Evolutionary conservation across 53 echinoderm and acorn worm species (phyloP).

Genomic region (Crossaster papposus): DNA sequence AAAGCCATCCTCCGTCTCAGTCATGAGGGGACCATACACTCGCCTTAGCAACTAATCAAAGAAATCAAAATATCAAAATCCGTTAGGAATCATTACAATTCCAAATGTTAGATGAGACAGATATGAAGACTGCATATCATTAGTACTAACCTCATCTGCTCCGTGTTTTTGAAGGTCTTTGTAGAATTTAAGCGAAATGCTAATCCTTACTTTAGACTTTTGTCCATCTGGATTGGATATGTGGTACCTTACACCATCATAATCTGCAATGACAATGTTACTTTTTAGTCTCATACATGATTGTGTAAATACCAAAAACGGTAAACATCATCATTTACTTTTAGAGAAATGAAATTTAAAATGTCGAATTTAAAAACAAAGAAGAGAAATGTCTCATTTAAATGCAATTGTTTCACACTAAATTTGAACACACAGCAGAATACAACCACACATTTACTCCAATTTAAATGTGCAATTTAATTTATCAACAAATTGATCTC

Average conservation of each 20-base stretch:
- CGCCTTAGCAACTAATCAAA: conserved; percentile 74
- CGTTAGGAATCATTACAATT: too few relatives aligned
- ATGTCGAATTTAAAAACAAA: too few relatives aligned
- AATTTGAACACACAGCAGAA: not conserved
- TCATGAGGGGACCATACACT: conserved; percentile 71
- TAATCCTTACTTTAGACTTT: conserved; percentile 75
- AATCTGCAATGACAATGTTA: conserved; percentile 65
- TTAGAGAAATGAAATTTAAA: too few relatives aligned
- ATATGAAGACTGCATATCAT: too few relatives aligned
- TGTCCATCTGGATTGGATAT: conserved; percentile 81
- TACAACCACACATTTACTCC: not conserved
- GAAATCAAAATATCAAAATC: not conserved
- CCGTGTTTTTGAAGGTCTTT: conserved; percentile 83
- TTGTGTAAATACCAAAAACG: too few relatives aligned
- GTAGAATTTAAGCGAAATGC: conserved; percentile 90
- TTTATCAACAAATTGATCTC: too few relatives aligned
- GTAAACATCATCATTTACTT: too few relatives aligned
- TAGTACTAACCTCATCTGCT: conserved; percentile 88
- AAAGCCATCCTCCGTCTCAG: conserved; percentile 57
- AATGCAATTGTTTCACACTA: not conserved
- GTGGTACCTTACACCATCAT: conserved; percentile 92
- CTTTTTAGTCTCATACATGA: not conserved
- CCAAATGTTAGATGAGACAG: not conserved
- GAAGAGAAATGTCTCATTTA: not conserved
- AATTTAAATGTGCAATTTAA: too few relatives aligned